Evolutionary conservation across 2,888 invertebrate species (phyloP), one percentile per base, ranked within the genome.

Genomic region (Megamerina dolium): DNA sequence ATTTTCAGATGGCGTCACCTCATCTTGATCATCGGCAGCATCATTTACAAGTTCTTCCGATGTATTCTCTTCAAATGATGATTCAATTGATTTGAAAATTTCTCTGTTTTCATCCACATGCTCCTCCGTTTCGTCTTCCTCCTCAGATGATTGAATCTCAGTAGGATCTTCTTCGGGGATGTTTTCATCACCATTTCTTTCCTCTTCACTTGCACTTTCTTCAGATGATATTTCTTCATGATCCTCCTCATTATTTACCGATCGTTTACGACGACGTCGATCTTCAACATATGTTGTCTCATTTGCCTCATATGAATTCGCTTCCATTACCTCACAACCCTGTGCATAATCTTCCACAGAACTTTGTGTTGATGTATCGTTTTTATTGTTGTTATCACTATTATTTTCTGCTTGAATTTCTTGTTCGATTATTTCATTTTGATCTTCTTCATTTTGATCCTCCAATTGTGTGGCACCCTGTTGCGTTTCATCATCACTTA

Each of bases 301-400:
- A 37, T 63, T 60, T 14, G 48, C 52, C 50, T 61, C 63, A 14
- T 60, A 50, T 9, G 62, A 57, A 36, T 52, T 49, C 12, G 52
- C 50, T 32, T 60, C 61, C 42, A 52, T 52, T 17, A 53, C 61
- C 31, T 60, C 64, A 35, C 63, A 64, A 20, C 64, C 65, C 45
- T 59, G 60, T 2, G 53, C 64, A 42, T 63, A 64, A 31, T 63
- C 64, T 35, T 63, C 59, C 16, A 52, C 46, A 1, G 56, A 53
- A 23, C 49, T 42, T 18, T 44, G 21, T 6, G 23, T 37, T 17
- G 45, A 41, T 5, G 13, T 1, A n/a, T 16, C 37, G 12, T 18
- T 12, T 5, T 26, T 32, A 12, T 37, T 30, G 14, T 41, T 35
- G 9, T n/a, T 12, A 14, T 35, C 41, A 1, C 5, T 30, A n/a